Evolutionary conservation across 2,113 vertebrate species (phyloP).

Genomic region (Colius striatus): DNA sequence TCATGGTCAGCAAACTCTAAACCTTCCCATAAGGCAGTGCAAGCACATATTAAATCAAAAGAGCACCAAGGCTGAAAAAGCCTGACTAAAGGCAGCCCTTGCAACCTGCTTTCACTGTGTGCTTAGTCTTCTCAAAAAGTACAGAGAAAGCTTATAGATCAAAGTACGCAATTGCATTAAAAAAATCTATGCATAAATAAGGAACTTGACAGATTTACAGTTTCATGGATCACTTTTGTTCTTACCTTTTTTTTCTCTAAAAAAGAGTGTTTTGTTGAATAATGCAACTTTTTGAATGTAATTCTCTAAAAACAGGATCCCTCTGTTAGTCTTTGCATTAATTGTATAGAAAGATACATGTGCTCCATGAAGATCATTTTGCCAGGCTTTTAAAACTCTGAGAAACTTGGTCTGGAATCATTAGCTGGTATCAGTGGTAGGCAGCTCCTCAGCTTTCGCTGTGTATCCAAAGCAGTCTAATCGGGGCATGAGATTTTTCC

Average conservation of each 20-base stretch:
- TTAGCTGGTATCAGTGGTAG: background rate
- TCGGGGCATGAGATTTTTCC: background rate
- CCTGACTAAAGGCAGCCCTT: background rate
- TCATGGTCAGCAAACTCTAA: background rate
- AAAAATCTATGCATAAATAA: background rate
- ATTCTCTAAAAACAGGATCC: background rate
- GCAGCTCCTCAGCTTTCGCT: background rate
- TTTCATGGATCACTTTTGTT: background rate
- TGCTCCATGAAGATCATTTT: background rate
- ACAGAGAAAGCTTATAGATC: background rate
- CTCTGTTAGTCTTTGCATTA: background rate
- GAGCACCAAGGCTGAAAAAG: background rate
- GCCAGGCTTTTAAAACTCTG: background rate
- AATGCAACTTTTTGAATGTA: background rate
- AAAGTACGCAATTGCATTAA: background rate
- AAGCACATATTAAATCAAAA: background rate
- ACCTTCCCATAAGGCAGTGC: background rate
- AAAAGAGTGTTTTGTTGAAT: background rate
- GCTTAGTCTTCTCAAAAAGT: background rate
- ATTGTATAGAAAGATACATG: background rate
- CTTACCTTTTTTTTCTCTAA: background rate
- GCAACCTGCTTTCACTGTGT: background rate
- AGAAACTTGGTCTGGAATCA: background rate
- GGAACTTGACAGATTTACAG: background rate
- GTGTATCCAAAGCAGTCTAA: background rate